phyloP scores from a whole-genome alignment of 2,888 invertebrate species.

The Agonopterix subpropinquella region DNA sequence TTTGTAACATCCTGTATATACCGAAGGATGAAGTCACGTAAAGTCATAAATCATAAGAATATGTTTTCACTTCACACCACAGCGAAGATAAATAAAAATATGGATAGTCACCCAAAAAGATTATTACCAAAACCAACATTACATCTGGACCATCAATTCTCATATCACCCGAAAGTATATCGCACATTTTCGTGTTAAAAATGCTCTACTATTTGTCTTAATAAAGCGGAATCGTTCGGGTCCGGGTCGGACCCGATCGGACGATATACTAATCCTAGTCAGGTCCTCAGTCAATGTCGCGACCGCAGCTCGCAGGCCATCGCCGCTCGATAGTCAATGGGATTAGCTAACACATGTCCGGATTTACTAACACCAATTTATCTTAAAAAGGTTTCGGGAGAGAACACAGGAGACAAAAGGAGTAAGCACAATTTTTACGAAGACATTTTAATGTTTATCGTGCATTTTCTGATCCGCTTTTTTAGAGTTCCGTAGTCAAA shows the following conservation, averaged over 20 bases:
- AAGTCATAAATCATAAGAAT: too few species aligned
- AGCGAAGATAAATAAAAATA: background rate
- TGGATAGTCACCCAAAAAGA: background rate
- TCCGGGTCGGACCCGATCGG: constrained; percentile 17
- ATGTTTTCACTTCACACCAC: too few species aligned
- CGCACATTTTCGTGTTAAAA: constrained; percentile 42
- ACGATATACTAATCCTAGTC: constrained; percentile 41
- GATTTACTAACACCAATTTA: too few species aligned
- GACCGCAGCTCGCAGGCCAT: constrained; percentile 23
- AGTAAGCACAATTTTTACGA: too few species aligned
- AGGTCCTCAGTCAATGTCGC: constrained; percentile 47
- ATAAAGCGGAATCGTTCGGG: constrained; percentile 44
- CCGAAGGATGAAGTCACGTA: too few species aligned
- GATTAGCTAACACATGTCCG: constrained; percentile 43
- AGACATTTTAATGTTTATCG: too few species aligned
- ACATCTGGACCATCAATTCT: constrained; percentile 4
- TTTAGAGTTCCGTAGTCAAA: too few species aligned
- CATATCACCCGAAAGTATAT: constrained; percentile 12
- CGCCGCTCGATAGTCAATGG: constrained; percentile 26
- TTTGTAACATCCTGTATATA: too few species aligned
- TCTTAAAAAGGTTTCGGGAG: too few species aligned
- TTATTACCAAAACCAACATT: background rate
- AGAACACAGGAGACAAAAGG: too few species aligned
- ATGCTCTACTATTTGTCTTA: constrained; percentile 53
- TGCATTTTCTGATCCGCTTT: too few species aligned